A percentile compares a stretch with the other conserved stretches of the same genome.
Conservation (phyloP, 2,797 vertebrate species). For the Hypotaenidia okinawae region DNA sequence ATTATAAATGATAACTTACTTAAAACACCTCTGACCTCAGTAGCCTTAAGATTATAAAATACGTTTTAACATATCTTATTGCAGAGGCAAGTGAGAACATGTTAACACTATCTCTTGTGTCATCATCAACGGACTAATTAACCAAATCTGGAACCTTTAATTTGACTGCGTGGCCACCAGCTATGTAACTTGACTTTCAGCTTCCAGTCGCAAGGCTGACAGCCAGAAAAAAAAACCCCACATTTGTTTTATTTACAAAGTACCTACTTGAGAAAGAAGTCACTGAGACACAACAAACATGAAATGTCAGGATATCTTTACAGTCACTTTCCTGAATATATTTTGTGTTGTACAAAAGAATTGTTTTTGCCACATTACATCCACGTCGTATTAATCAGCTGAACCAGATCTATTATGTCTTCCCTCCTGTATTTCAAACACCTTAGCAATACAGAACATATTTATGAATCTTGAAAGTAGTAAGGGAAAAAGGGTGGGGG, state of each 20-base stretch:
- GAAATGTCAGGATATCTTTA: conserved; percentile 15
- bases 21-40: not conserved
- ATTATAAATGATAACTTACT: not conserved
- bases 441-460: not conserved
- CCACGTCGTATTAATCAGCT: conserved; percentile 13
- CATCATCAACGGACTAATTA: conserved; percentile 30
- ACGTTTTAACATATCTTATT: not conserved
- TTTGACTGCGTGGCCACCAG: not conserved
- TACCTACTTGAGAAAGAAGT: not conserved
- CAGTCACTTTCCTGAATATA: conserved; percentile 8
- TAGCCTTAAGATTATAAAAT: not conserved
- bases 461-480: not conserved
- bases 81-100: not conserved
- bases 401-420: not conserved
- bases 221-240: not conserved
- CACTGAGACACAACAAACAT: not conserved
- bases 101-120: not conserved
- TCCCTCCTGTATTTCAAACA: conserved; percentile 27
- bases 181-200: conserved; percentile 6
- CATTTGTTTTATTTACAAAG: conserved; percentile 34
- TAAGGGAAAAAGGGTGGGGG: not conserved
- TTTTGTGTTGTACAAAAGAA: not conserved
- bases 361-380: not conserved
- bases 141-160: not conserved
- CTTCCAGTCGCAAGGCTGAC: not conserved